Evolutionary conservation across 2,113 vertebrate species (phyloP), one percentile per base, ranked within the genome.

Genomic region (Piprites chloris): DNA sequence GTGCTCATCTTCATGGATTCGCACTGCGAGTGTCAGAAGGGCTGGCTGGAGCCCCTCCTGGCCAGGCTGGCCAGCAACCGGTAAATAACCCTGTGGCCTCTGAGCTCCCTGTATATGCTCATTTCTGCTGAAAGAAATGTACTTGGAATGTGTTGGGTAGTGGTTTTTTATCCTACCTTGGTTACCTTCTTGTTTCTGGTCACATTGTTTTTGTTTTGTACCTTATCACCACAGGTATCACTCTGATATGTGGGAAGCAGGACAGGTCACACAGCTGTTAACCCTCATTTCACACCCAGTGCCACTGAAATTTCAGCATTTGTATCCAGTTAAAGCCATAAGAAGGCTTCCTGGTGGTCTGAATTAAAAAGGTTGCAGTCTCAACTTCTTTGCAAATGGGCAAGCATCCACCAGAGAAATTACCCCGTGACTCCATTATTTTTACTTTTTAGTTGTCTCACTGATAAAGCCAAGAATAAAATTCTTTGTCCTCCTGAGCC

Each of bases 1-100:
- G 98, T 99, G 69, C 96, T 99, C 20, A 85, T 99, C 95, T 99
- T 99, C 97, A 98, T 99, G 98, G 98, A 99, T 74, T 98, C 99
- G 9, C 99, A 98, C 97, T 99, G 98, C 35, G 98, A 99, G 89
- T 99, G 99, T 65, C 98, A 98, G 89, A 98, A 92, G 2, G 98
- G 98, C 63, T 99, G 99, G 99, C 96, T 99, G 94, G 98, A 99
- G 33, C 99, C 99, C 8, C 98, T 99, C 56, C 97, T 99, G 85
- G 97, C 98, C 96, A 98, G 98, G 95, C 98, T 99, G 94, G 97
- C 98, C 58, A 98, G 93, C 95, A 98, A 98, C 97, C 98, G 99
- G 99, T 99, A 98, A 97, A 66, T 80, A 85, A 22, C 72, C n/a
- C 23, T 2, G 2, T 7, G 50, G 53, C 8, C 42, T 56, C 55